A percentile compares a stretch with the other conserved stretches of the same genome.
phyloP scores from a whole-genome alignment of 2,113 vertebrate species.

The Artemisiospiza belli region DNA sequence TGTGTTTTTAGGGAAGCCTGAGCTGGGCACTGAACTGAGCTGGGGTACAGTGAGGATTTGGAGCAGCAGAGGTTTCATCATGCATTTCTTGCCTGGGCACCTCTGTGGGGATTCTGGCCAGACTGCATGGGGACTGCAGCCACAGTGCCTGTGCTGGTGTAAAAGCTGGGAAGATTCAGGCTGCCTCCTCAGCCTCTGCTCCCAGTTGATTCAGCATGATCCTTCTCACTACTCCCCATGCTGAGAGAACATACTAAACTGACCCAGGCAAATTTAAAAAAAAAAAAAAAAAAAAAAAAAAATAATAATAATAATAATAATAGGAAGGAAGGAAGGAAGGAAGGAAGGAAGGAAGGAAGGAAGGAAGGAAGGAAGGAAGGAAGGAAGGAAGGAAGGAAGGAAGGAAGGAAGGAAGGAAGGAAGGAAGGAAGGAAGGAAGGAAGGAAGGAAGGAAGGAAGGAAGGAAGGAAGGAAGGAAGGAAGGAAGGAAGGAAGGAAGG shows the following conservation, averaged over 20 bases:
- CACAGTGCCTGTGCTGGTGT: neutral
- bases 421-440: too few species aligned
- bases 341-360: too few species aligned
- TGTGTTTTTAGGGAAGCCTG: neutral
- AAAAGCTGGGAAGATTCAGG: neutral
- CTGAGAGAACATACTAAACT: neutral
- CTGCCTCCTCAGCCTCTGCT: neutral
- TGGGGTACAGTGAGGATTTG: neutral
- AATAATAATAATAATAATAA: neutral
- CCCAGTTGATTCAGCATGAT: neutral
- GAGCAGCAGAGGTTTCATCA: neutral
- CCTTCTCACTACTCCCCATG: neutral
- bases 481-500: too few species aligned
- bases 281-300: too few species aligned
- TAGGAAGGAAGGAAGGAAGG: neutral
- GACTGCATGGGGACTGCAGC: neutral
- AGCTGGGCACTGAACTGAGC: neutral
- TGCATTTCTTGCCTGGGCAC: neutral
- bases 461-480: too few species aligned
- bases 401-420: too few species aligned
- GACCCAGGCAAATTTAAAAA: neutral
- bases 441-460: too few species aligned
- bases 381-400: too few species aligned
- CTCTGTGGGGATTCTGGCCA: neutral
- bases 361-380: too few species aligned